Evolutionary conservation across 1,140 invertebrate genomes (phyloP), one percentile per base, ranked within the genome.

Genomic region (Condylostylus longicornis): DNA sequence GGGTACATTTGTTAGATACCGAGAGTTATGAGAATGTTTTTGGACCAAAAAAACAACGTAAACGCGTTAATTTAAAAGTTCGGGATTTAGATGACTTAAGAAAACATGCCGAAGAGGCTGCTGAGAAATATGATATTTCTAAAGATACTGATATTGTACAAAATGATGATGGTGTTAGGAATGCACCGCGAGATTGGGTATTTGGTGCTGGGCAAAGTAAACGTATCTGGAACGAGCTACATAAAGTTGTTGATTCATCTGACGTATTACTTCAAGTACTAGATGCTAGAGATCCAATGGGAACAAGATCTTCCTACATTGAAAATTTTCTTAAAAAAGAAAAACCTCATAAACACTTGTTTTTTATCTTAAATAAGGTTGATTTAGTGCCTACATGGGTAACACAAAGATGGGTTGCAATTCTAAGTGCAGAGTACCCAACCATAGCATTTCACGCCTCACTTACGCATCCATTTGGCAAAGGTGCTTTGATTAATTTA

Each of bases 191-290:
- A 39, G 81, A 85, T 49, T 86, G 83, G 80, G 74, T 91, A 4
- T 90, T 91, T 75, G 75, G 69, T 33, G 87, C 88, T 20, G 96
- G 95, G 4, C 88, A 94, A 58, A 97, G 91, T 50, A 94, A 77
- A 67, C 71, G 96, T 48, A 95, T 99, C 51, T 99, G 96, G 95
- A 95, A 94, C 68, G 96, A 99, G 63, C 62, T 99, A 6, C 97
- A 98, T 58, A 99, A 99, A 74, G 93, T 98, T 8, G 82, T 99
- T 32, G 96, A 99, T 64, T 98, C 94, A 7, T 95, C 93, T 2
- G 95, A 99, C 74, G 91, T 99, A 6, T 60, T 99, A 17, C 63
- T 98, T 12, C 88, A 98, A 70, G 75, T 89, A 5, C 63, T 98
- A 30, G 93, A 97, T 72, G 89, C 91, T 1, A 69, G 94, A 43